Conservation (phyloP, 2,888 invertebrate genomes). For the Melieria picta region DNA sequence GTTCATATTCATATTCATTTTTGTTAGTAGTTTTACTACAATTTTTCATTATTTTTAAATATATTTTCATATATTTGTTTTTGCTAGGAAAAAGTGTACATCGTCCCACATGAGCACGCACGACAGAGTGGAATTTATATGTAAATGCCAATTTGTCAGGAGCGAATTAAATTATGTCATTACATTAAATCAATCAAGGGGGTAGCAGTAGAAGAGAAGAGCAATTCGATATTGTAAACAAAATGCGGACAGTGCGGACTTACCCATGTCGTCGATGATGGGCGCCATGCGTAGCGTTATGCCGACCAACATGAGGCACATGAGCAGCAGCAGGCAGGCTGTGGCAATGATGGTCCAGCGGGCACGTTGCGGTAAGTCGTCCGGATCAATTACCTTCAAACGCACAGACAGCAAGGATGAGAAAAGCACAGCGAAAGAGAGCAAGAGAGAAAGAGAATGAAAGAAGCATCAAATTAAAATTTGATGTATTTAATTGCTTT, state of each 20-base stretch:
- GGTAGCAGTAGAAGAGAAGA: conserved; percentile 28
- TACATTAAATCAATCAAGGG: conserved; percentile 25
- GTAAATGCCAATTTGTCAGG: neutral
- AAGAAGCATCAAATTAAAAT: neutral
- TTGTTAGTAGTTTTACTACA: conserved; percentile 6
- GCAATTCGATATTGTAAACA: neutral
- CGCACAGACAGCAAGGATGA: neutral
- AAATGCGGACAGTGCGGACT: conserved; percentile 65
- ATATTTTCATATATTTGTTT: conserved; percentile 33
- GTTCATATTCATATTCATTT: neutral
- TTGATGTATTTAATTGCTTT: neutral
- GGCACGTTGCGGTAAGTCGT: conserved; percentile 84
- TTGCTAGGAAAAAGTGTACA: neutral
- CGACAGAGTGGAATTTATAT: neutral
- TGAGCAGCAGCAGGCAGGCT: conserved; percentile 85
- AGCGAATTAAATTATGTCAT: neutral
- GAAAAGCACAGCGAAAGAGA: neutral
- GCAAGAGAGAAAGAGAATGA: neutral
- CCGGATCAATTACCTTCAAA: conserved; percentile 75
- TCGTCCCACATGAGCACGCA: neutral
- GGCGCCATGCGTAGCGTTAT: conserved; percentile 94
- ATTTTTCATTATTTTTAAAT: conserved; percentile 34
- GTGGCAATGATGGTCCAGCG: conserved; percentile 93
- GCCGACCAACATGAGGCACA: conserved; percentile 90
- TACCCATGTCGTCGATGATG: conserved; percentile 95